Evolutionary conservation across 2,888 invertebrate genomes (phyloP), one percentile per base, ranked within the genome.

Genomic region (Cantharis nigra): DNA sequence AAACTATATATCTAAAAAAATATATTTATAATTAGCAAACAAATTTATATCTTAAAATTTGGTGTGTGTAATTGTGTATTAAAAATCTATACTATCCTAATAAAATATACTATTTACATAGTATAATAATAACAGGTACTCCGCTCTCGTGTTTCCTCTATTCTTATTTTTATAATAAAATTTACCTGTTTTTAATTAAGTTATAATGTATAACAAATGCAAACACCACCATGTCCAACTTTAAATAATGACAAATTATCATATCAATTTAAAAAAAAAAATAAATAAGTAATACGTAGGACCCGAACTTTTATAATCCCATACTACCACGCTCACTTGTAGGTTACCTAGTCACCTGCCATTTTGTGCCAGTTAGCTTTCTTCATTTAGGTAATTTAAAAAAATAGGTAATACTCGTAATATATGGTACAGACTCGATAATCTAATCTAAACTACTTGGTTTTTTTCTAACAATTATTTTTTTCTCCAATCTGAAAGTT

Each of bases 111-210:
- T 72, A 69, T 74, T 28, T 75, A 75, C 75, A 70, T 74, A 71
- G 10, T 30, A 30, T 11, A 70, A 70, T n/a, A 75, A 73, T 75
- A 30, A 78, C 78, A 78, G 78, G 78, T 78, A 78, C 78, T 9
- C 20, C 26, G 26, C 65, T 16, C 26, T 23, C 18, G 13, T 23
- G n/a, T 49, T 49, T 49, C n/a, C 49, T n/a, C 9, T n/a, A 49
- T n/a, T n/a, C 49, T n/a, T 49, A 49, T n/a, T 49, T 7, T 49
- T 49, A 49, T n/a, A 13, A 33, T 33, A 49, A 49, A 49, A 49
- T 49, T 49, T 49, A 49, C 49, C 49, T 49, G 49, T n/a, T 7
- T 49, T 49, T n/a, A 49, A n/a, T n/a, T 49, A 49, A 49, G 49
- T n/a, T 49, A 49, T 26, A 26, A 49, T 49, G 49, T 49, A 49